These are phyloP conservation scores for Sialia sialis DNA, from an alignment of 2,113 vertebrate genomes.

Conservation along the genomic window DNA sequence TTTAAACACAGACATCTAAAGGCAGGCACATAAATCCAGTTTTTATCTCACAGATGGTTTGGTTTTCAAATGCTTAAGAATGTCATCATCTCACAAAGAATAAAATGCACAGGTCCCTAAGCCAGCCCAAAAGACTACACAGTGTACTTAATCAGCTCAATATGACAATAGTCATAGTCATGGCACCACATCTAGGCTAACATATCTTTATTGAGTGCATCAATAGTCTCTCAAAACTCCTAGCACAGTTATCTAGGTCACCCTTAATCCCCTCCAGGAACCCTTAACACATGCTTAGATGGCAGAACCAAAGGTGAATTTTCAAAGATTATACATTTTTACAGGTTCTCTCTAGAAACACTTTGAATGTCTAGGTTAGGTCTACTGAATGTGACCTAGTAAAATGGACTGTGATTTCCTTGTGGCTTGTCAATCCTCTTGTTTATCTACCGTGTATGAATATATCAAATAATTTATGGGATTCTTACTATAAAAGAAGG, in stretches of 20 bases:
- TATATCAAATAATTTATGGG: neutral
- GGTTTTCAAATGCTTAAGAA: neutral
- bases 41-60: neutral
- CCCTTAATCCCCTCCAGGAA: neutral
- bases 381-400: neutral
- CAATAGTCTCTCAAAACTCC: neutral
- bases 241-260: neutral
- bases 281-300: neutral
- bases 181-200: neutral
- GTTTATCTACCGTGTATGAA: neutral
- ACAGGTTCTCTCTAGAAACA: neutral
- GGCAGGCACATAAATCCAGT: neutral
- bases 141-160: neutral
- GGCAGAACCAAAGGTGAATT: neutral
- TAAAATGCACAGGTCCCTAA: neutral
- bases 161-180: neutral
- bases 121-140: neutral
- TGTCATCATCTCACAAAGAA: neutral
- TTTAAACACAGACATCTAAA: neutral
- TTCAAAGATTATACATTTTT: neutral
- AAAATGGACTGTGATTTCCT: neutral
- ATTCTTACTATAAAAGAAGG: neutral
- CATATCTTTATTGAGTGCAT: neutral
- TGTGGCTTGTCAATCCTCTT: neutral
- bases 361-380: neutral